Evolutionary conservation across 2,797 vertebrate genomes (phyloP).

Genomic region (Melanotaenia parkinsoni): DNA sequence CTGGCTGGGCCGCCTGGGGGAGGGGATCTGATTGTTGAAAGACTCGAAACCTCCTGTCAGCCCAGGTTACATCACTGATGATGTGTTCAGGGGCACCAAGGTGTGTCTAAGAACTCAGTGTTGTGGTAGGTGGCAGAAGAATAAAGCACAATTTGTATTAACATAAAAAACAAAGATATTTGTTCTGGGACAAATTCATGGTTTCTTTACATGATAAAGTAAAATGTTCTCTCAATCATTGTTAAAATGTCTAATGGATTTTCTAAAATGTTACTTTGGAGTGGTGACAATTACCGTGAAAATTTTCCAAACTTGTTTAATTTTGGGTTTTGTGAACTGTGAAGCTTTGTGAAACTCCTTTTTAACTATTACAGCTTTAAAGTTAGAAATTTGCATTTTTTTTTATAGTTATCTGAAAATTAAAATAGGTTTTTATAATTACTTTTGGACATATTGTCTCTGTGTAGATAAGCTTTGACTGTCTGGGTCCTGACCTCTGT

Average conservation of each 20-base stretch:
- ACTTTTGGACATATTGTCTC: constrained; percentile 1
- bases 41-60: no score
- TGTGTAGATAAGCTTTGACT: constrained; percentile 7
- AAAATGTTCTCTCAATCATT: background rate
- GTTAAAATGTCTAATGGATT: background rate
- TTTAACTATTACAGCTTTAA: no score
- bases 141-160: background rate
- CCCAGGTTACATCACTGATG: no score
- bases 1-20: no score
- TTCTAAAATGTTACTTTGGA: background rate
- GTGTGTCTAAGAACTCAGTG: background rate
- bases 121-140: background rate
- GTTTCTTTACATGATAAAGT: background rate
- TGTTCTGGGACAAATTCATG: background rate
- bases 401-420: background rate
- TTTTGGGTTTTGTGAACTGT: background rate
- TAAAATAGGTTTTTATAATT: background rate
- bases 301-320: background rate
- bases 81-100: no score
- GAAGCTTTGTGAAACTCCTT: background rate
- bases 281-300: background rate
- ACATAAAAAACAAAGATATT: background rate
- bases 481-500: background rate
- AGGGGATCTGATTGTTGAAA: no score
- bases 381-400: background rate